Evolutionary conservation across 2,113 vertebrate genomes (phyloP).

Genomic region (Terrapene triunguis): DNA sequence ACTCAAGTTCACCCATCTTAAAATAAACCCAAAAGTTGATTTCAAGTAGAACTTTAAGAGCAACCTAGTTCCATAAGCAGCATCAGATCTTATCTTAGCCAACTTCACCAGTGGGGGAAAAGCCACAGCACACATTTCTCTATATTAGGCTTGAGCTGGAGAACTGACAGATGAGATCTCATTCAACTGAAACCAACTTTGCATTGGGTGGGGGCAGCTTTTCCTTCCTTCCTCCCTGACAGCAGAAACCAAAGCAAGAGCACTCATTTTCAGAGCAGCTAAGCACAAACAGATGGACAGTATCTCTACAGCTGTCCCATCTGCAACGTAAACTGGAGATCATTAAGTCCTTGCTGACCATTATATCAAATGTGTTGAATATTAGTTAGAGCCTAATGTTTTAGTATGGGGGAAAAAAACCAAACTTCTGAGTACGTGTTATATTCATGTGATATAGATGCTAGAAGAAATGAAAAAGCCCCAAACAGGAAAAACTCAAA

Average conservation of each 20-base stretch:
- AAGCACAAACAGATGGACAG: constrained; percentile 12
- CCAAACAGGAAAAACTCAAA: background rate
- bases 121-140: constrained; percentile 23
- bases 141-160: constrained; percentile 60
- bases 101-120: background rate
- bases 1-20: background rate
- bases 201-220: constrained; percentile 38
- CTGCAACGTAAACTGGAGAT: background rate
- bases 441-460: background rate
- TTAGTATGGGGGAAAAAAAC: background rate
- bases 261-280: background rate
- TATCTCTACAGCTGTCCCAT: background rate
- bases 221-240: background rate
- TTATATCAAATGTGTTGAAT: background rate
- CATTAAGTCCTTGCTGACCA: fast-evolving
- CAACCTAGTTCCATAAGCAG: constrained; percentile 64
- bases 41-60: constrained; percentile 12
- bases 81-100: constrained; percentile 39
- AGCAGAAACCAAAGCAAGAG: background rate
- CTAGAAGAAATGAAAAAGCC: background rate
- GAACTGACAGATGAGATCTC: constrained; percentile 25
- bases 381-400: background rate
- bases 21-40: constrained; percentile 22
- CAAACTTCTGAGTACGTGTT: background rate
- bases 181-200: background rate